A percentile compares a stretch with the other conserved stretches of the same genome.
phyloP scores from a whole-genome alignment of 1,140 invertebrate species.

The Saccostrea glomerata region DNA sequence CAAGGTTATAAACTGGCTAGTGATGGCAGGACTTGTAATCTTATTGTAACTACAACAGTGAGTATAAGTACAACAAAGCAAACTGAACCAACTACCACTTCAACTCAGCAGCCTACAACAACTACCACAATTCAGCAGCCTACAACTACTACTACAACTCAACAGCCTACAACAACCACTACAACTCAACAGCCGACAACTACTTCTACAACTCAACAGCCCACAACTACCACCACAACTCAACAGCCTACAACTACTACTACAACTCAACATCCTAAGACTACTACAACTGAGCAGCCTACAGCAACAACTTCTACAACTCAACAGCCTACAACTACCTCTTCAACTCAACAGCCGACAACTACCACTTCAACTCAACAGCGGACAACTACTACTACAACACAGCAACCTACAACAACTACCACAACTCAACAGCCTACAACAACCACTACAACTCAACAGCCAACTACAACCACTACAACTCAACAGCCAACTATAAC shows the following conservation, averaged over 20 bases:
- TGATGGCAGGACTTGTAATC: conserved; percentile 43
- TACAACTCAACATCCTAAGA: not conserved
- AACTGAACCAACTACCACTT: not conserved
- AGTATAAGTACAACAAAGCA: not conserved
- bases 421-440: not conserved
- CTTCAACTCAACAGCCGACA: not conserved
- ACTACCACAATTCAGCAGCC: not conserved
- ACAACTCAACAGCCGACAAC: not conserved
- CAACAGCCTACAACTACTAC: not conserved
- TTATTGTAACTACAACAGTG: not conserved
- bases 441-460: not conserved
- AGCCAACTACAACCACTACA: not conserved
- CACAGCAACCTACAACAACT: not conserved
- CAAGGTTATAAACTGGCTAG: conserved; percentile 58
- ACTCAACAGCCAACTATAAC: not conserved
- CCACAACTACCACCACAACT: not conserved
- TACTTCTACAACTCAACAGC: not conserved
- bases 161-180: not conserved
- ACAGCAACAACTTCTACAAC: not conserved
- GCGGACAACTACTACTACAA: not conserved
- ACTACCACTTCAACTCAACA: not conserved
- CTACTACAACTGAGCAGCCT: not conserved
- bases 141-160: not conserved
- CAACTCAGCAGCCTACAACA: not conserved
- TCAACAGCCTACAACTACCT: not conserved